Evolutionary conservation across 2,888 invertebrate species (phyloP), one percentile per base, ranked within the genome.

Genomic region (Branchellion lobata): DNA sequence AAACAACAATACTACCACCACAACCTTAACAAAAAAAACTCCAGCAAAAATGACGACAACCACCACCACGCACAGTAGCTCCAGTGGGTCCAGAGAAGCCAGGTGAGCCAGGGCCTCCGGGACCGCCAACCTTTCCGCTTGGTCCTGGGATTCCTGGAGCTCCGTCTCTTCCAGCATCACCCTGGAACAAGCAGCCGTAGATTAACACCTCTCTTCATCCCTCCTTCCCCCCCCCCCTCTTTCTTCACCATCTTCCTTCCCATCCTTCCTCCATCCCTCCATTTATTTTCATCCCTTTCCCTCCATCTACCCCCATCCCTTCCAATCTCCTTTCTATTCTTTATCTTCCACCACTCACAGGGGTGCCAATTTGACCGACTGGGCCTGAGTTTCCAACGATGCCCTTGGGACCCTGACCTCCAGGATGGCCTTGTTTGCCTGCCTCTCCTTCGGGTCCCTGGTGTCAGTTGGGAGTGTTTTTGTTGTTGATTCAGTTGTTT

Each of bases 91-190:
- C 61, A 24, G 61, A 24, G 21, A 24, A 57, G 21, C 80, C 80
- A 18, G 68, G 31, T 24, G 47, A 29, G 33, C 80, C 81, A 11
- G 78, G 74, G 36, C 53, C 75, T 51, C 81, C 82, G 21, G 69
- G 75, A n/a, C 73, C 69, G 21, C 82, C 82, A 24, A 75, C 31
- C 2, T 75, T 78, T 24, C 82, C 82, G 34, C 68, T 34, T 8
- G 74, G 76, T n/a, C 82, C 82, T 36, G 80, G 81, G 2, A 80
- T 31, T 34, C 82, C 82, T 79, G 72, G 78, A 0, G 79, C 33
- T 33, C 82, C 82, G 76, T 83, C 82, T 11, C 75, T 21, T 34
- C 83, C 83, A 33, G 68, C n/a, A 14, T 34, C 34, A 14, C 83
- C 83, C 1, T 76, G 65, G n/a, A n/a, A n/a, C n/a, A n/a, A n/a